A percentile compares a stretch with the other conserved stretches of the same genome.
Conservation (phyloP, 1,140 invertebrate species). For the Ctenoplectra terminalis region DNA sequence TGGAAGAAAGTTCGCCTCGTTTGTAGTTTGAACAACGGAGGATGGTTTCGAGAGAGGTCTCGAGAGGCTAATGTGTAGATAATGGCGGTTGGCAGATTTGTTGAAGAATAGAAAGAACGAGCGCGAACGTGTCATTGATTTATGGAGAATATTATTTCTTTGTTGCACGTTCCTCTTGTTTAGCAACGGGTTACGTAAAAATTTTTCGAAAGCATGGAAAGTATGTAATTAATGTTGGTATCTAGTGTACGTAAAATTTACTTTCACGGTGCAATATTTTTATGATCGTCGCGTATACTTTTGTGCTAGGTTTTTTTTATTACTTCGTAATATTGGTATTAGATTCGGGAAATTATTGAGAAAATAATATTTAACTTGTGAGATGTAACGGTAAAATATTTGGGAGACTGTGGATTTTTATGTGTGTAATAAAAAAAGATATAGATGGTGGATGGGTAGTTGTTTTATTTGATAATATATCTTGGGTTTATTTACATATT, state of each 20-base stretch:
- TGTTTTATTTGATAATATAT: too few species aligned
- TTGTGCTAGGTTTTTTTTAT: background rate
- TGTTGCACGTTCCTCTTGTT: background rate
- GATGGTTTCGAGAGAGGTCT: background rate
- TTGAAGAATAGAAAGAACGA: background rate
- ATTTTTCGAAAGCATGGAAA: slow-evolving; percentile 42
- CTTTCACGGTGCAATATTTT: slow-evolving; percentile 30
- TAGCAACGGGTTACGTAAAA: background rate
- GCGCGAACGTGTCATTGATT: background rate
- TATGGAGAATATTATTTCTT: too few species aligned
- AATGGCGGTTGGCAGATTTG: background rate
- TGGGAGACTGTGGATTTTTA: too few species aligned
- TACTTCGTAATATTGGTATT: too few species aligned
- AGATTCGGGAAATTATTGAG: too few species aligned
- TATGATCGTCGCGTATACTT: background rate
- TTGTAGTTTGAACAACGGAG: background rate
- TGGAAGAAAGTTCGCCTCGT: slow-evolving; percentile 33
- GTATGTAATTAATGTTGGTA: slow-evolving; percentile 19
- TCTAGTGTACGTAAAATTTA: background rate
- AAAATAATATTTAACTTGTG: too few species aligned
- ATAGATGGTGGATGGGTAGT: too few species aligned
- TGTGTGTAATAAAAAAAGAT: too few species aligned
- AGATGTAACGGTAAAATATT: too few species aligned
- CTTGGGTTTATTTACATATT: too few species aligned
- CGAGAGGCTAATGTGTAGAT: background rate